Conservation (phyloP, 2,888 invertebrate genomes). For the Drosophila tanythrix region DNA sequence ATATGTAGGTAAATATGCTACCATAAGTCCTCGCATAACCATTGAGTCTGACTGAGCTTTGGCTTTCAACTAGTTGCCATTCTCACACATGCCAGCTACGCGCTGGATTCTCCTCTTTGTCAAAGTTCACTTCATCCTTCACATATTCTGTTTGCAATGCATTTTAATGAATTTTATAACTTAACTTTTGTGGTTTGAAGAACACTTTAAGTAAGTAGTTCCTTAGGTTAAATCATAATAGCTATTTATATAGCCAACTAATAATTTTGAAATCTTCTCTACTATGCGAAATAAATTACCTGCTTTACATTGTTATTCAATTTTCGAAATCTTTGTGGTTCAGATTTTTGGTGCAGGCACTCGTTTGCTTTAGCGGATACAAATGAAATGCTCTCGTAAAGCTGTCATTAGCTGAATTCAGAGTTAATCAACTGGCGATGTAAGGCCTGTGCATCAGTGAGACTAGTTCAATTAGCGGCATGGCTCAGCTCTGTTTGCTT, state of each 20-base stretch:
- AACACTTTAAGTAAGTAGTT: not conserved
- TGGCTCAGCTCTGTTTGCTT: slow-evolving; percentile 22
- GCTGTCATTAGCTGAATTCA: slow-evolving; percentile 22
- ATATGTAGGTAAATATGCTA: slow-evolving; percentile 21
- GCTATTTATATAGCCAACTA: not conserved
- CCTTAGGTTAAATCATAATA: not conserved
- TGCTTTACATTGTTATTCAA: not conserved
- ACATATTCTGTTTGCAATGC: slow-evolving; percentile 11
- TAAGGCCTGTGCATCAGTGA: slow-evolving; percentile 32
- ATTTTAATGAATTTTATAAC: slow-evolving; percentile 11
- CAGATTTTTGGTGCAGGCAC: not conserved
- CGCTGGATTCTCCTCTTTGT: slow-evolving; percentile 28
- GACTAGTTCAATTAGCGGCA: slow-evolving; percentile 47
- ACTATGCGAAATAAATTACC: not conserved
- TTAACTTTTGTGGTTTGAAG: not conserved
- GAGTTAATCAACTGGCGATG: slow-evolving; percentile 19
- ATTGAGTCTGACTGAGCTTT: slow-evolving; percentile 8
- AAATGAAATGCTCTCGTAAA: slow-evolving; percentile 12
- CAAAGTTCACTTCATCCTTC: slow-evolving; percentile 30
- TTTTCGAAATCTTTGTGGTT: not conserved
- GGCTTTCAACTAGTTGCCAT: slow-evolving; percentile 1
- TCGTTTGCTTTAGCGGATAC: not conserved
- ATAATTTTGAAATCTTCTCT: not conserved
- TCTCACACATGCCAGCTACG: slow-evolving; percentile 32
- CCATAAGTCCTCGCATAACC: slow-evolving; percentile 19